Base-by-base conservation (phyloP, 2,113 vertebrate genomes). In the Laterallus jamaicensis region DNA sequence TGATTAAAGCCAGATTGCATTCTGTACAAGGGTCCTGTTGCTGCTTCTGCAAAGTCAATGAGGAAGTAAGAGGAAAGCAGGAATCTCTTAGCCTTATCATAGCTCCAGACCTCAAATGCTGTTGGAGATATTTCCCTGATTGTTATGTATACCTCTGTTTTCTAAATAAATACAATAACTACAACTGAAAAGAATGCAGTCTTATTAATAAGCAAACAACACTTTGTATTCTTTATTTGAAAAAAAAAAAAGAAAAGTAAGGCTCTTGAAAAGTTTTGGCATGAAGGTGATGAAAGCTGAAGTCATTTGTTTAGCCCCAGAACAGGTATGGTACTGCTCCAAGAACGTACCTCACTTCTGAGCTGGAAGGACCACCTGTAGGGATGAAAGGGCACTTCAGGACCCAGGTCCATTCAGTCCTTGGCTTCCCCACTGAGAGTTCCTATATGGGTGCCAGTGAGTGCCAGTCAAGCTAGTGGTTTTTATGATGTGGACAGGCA, bases 221-320 rank as follows among this genome's bases (percentile, higher is more conserved):
- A 42, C 26, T 82, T 93, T 5, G 17, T 8, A 35, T 29, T 40
- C 9, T 84, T 69, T 62, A 62, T 78, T 42, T 26, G 7, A 4
- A 15, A 9, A 56, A 47, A 59, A 40, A 28, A 35, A 55, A 76
- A 1, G 44, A 49, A 59, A 79, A 73, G 5, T 47, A 60, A 68
- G 58, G 32, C 56, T 87, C 62, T 81, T 79, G 62, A 68, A 82
- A 82, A 60, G 5, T 62, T 91, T 92, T 87, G 44, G 83, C 60
- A 12, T 55, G 83, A 63, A 89, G 40, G 66, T 85, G 95, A 62
- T 85, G 95, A 96, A 95, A 95, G 63, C 77, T 96, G 92, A 91
- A 92, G 88, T 86, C 35, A 92, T 96, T 95, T 96, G 86, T 93
- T 96, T 93, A 97, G 92, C 69, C 71, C 44, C 55, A 75, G 86